These are phyloP conservation scores for Lasiommata megera DNA, from an alignment of 2,888 invertebrate genomes.

Conservation along the genomic window DNA sequence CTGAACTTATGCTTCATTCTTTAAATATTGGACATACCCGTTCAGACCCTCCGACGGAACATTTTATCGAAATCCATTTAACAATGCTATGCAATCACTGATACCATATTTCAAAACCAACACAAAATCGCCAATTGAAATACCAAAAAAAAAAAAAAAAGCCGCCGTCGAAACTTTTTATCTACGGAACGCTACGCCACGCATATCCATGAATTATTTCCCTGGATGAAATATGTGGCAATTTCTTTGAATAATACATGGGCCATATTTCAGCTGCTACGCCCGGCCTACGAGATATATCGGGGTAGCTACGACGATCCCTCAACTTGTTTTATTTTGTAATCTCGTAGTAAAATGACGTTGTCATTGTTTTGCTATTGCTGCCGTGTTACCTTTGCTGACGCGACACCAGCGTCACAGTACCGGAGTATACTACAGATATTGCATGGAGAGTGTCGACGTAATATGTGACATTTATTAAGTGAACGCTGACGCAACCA, in stretches of 20 bases:
- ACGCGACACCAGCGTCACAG: neutral
- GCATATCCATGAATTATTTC: slow-evolving; percentile 76
- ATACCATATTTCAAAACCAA: slow-evolving; percentile 1
- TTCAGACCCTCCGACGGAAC: no score
- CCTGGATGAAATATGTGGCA: slow-evolving; percentile 83
- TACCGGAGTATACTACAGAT: neutral
- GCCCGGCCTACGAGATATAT: slow-evolving; percentile 48
- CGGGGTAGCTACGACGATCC: slow-evolving; percentile 48
- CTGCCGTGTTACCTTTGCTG: neutral
- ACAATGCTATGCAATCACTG: neutral
- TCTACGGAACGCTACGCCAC: slow-evolving; percentile 39
- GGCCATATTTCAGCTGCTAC: slow-evolving; percentile 75
- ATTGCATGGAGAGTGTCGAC: neutral
- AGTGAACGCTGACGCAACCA: no score
- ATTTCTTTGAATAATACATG: slow-evolving; percentile 84
- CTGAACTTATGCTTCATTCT: no score
- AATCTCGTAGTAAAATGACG: slow-evolving; percentile 33
- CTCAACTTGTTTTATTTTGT: slow-evolving; percentile 47
- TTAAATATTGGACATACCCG: no score
- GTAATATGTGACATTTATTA: neutral
- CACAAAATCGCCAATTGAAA: slow-evolving; percentile 18
- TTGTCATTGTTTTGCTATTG: slow-evolving; percentile 20
- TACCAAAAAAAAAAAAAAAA: slow-evolving; percentile 13
- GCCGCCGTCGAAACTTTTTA: slow-evolving; percentile 11
- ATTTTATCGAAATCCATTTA: neutral